These are phyloP conservation scores for Ctenosaura bakeri DNA, from an alignment of 2,797 vertebrate species.

Conservation along the genomic window DNA sequence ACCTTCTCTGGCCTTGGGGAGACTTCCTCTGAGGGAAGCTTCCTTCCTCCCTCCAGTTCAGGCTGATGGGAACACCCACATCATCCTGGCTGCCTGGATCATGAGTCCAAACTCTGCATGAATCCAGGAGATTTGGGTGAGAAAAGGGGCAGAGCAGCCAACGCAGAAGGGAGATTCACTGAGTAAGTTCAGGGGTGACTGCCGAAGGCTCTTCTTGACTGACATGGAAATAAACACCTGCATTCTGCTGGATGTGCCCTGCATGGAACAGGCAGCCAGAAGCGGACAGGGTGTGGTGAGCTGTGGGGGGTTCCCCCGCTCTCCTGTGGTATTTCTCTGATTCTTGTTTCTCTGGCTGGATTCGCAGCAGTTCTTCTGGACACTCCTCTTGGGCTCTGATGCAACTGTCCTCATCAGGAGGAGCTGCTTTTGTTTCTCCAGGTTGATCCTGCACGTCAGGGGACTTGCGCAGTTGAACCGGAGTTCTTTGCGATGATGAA, in stretches of 20 bases:
- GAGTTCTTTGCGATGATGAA: neutral
- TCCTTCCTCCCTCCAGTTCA: constrained; percentile 43
- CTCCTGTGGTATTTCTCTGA: constrained; percentile 5
- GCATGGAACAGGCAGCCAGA: constrained; percentile 7
- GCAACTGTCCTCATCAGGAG: neutral
- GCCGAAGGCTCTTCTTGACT: too few species aligned
- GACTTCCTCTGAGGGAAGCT: constrained; percentile 40
- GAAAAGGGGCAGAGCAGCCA: neutral
- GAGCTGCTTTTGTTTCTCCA: constrained; percentile 1
- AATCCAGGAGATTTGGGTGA: neutral
- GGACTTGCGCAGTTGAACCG: too few species aligned
- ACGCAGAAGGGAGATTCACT: neutral
- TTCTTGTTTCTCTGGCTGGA: constrained; percentile 9
- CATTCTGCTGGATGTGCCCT: neutral
- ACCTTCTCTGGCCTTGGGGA: constrained; percentile 29
- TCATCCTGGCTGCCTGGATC: neutral
- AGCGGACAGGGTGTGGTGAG: constrained; percentile 4
- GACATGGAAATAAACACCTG: constrained; percentile 3
- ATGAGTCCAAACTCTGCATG: neutral
- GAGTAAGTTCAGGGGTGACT: neutral
- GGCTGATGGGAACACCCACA: constrained; percentile 38
- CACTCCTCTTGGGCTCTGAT: neutral
- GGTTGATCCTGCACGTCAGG: neutral
- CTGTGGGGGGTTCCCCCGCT: neutral
- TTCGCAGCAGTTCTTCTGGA: neutral